Base-by-base conservation (phyloP, 2,113 vertebrate genomes). In the Oplegnathus fasciatus region DNA sequence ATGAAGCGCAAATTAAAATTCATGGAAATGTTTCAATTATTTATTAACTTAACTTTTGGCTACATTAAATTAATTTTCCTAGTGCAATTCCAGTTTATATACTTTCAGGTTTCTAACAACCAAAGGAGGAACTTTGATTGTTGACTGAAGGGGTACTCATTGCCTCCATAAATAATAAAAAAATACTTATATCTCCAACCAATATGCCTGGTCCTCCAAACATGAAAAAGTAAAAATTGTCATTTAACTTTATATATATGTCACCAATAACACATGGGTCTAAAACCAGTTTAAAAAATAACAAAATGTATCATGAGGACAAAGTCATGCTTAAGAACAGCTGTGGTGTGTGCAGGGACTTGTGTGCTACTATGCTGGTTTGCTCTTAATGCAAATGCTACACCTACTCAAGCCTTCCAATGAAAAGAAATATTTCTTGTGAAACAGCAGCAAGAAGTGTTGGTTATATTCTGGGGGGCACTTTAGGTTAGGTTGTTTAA, bases 1-100 rank as follows among this genome's bases (percentile, higher is more conserved):
- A 37, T 78, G n/a, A 46, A 60, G 32, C 1, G 2, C 42, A 82
- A n/a, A 78, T 75, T 48, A 55, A 66, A 78, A 46, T 78, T 9
- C n/a, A 60, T 61, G 18, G 28, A 65, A 79, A n/a, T 55, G 24
- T 37, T 42, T 50, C 5, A 44, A 34, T 48, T 69, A 50, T 73
- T 40, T 57, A 57, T 72, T 37, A 24, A 24, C 24, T 50, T 57
- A 26, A 60, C 28, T 34, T 14, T 67, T 34, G 5, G 61, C 26
- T 34, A n/a, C 30, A 71, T 9, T 50, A 3, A 78, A 26, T 8
- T 3, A 2, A 28, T 37, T 37, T 70, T 15, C 28, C 0, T 2
- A 2, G 2, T 61, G 11, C 9, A 24, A 20, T n/a, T 70, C 9
- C 5, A 44, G 24, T 14, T 40, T 52, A 52, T 34, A 48, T 17